A percentile compares a stretch with the other conserved stretches of the same genome.
Evolutionary conservation across 2,888 invertebrate species (phyloP).

Genomic region (Acleris emargana): DNA sequence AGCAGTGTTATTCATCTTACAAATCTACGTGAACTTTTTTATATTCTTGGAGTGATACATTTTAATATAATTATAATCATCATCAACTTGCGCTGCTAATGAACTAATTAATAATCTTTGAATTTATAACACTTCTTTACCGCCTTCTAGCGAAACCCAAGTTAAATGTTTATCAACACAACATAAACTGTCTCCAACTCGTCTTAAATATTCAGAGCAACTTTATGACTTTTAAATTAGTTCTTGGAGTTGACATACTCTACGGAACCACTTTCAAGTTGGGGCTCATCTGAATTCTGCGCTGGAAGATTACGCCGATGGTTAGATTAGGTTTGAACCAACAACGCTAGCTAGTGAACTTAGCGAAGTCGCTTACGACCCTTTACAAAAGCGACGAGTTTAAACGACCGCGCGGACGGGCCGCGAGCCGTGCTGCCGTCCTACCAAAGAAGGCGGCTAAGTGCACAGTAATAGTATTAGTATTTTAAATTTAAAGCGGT

Average conservation of each 20-base stretch:
- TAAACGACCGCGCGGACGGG: too few relatives aligned
- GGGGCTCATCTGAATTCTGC: slow-evolving; percentile 27
- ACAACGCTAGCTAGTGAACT: too few relatives aligned
- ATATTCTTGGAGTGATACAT: too few relatives aligned
- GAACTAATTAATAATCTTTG: neutral
- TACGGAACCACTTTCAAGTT: slow-evolving; percentile 22
- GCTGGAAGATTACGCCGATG: slow-evolving; percentile 17
- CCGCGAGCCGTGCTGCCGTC: too few relatives aligned
- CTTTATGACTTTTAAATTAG: slow-evolving; percentile 37
- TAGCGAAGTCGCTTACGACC: too few relatives aligned
- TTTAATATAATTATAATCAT: neutral
- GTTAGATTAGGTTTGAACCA: slow-evolving; percentile 25
- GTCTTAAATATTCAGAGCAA: slow-evolving; percentile 36
- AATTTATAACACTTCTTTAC: neutral
- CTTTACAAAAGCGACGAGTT: too few relatives aligned
- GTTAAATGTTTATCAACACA: slow-evolving; percentile 19
- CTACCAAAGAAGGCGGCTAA: too few relatives aligned
- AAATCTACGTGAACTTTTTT: too few relatives aligned
- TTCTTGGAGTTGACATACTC: slow-evolving; percentile 32
- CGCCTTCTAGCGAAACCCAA: slow-evolving; percentile 1
- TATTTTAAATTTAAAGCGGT: too few relatives aligned
- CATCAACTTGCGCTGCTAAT: neutral
- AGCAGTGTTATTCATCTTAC: too few relatives aligned
- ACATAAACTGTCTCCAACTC: slow-evolving; percentile 30
- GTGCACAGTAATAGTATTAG: too few relatives aligned